These are phyloP conservation scores for Lepetodrilus schrolli DNA, from an alignment of 2,888 invertebrate species.

Conservation along the genomic window DNA sequence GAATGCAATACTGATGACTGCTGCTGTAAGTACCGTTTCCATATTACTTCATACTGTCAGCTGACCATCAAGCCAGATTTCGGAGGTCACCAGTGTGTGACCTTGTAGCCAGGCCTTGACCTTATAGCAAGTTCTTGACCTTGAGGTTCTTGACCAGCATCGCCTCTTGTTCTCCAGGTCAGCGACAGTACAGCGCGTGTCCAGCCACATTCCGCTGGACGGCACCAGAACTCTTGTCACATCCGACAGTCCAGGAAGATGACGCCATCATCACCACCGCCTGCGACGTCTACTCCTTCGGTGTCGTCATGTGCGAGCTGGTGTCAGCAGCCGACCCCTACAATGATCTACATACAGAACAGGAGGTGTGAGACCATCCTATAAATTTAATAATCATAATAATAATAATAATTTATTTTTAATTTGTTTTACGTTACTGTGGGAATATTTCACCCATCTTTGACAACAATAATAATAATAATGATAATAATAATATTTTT, in stretches of 20 bases:
- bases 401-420: too few species aligned
- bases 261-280: constrained; percentile 54
- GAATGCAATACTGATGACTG: constrained; percentile 65
- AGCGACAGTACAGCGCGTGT: constrained; percentile 65
- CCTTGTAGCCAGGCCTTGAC: too few species aligned
- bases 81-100: too few species aligned
- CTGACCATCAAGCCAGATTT: too few species aligned
- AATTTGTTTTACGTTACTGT: too few species aligned
- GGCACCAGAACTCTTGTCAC: constrained; percentile 67
- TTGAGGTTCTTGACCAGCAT: not conserved
- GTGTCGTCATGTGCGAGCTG: constrained; percentile 71
- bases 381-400: too few species aligned
- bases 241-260: constrained; percentile 53
- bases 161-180: constrained; percentile 46
- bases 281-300: constrained; percentile 72
- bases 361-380: constrained; percentile 67
- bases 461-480: too few species aligned
- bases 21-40: constrained; percentile 69
- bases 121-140: too few species aligned
- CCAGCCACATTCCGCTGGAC: constrained; percentile 71
- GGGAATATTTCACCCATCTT: too few species aligned
- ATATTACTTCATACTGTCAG: too few species aligned
- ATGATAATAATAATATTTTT: too few species aligned
- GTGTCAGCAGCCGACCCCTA: constrained; percentile 67
- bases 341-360: constrained; percentile 63